Evolutionary conservation across 1,140 invertebrate species (phyloP).

Genomic region (Druon quercuslanigerum): DNA sequence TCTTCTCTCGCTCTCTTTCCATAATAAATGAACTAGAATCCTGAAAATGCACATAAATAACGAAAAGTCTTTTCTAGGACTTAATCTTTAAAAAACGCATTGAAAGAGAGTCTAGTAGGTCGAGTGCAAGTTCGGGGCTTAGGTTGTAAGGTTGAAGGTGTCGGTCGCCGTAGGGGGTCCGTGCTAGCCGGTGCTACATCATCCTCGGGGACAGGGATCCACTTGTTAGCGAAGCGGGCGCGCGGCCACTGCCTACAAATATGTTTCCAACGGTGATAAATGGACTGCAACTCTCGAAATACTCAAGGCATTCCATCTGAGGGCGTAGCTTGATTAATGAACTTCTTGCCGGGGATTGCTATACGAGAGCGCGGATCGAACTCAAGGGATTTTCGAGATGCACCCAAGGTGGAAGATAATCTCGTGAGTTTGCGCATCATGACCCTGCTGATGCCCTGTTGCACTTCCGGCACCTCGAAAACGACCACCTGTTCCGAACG

Average conservation of each 20-base stretch:
- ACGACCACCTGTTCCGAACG: conserved; percentile 26
- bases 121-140: conserved; percentile 55
- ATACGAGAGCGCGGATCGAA: conserved; percentile 42
- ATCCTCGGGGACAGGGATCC: conserved; percentile 73
- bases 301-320: conserved; percentile 71
- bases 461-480: conserved; percentile 23
- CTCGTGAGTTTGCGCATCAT: not conserved
- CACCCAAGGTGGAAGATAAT: conserved; percentile 25
- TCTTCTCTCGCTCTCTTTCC: not conserved
- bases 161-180: conserved; percentile 71
- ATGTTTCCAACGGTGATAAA: conserved; percentile 71
- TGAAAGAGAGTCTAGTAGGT: conserved; percentile 48
- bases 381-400: conserved; percentile 32
- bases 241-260: conserved; percentile 72
- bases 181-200: conserved; percentile 72
- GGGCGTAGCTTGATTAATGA: conserved; percentile 74
- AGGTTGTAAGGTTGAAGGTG: conserved; percentile 71
- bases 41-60: conserved; percentile 41
- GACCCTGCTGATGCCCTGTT: conserved; percentile 13
- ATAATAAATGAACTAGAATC: not conserved
- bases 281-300: conserved; percentile 73
- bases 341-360: conserved; percentile 66
- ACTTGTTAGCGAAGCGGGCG: conserved; percentile 72
- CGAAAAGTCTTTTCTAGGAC: conserved; percentile 38
- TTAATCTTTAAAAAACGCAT: conserved; percentile 28